Evolutionary conservation across 2,113 vertebrate genomes (phyloP).

Genomic region (Rynchops niger): DNA sequence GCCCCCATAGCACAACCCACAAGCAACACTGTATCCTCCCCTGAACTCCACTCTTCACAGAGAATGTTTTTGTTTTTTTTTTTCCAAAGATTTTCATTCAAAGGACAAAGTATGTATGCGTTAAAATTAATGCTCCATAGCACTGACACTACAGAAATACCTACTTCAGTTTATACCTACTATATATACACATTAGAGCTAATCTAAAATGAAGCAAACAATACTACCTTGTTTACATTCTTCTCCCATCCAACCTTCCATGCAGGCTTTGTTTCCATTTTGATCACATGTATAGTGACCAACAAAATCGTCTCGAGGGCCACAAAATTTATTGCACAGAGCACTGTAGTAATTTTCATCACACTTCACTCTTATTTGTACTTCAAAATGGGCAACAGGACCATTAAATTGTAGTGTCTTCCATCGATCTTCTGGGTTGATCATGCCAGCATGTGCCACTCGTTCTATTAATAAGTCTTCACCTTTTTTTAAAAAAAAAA

Average conservation of each 20-base stretch:
- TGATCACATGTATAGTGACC: conserved; percentile 92
- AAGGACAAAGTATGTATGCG: neutral
- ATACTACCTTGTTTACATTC: conserved; percentile 86
- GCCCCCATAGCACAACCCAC: neutral
- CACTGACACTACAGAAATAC: neutral
- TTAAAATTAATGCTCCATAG: neutral
- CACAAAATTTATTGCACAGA: conserved; percentile 93
- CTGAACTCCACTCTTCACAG: neutral
- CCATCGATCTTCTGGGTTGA: conserved; percentile 90
- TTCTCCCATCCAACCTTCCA: conserved; percentile 91
- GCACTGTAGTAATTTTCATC: conserved; percentile 90
- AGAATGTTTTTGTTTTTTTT: too few relatives aligned
- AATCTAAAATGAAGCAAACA: neutral
- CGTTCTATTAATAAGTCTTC: conserved; percentile 87
- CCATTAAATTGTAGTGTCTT: conserved; percentile 82
- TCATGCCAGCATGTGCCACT: conserved; percentile 86
- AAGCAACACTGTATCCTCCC: neutral
- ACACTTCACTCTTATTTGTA: conserved; percentile 88
- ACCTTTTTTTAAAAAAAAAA: conserved; percentile 67
- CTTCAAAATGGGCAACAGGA: conserved; percentile 79
- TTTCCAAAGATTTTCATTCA: neutral
- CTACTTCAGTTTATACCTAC: neutral
- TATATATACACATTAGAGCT: neutral
- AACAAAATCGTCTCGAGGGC: conserved; percentile 90
- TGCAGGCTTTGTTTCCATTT: conserved; percentile 87